Evolutionary conservation across 2,888 invertebrate genomes (phyloP).

Genomic region (Sarcophaga carnaria): DNA sequence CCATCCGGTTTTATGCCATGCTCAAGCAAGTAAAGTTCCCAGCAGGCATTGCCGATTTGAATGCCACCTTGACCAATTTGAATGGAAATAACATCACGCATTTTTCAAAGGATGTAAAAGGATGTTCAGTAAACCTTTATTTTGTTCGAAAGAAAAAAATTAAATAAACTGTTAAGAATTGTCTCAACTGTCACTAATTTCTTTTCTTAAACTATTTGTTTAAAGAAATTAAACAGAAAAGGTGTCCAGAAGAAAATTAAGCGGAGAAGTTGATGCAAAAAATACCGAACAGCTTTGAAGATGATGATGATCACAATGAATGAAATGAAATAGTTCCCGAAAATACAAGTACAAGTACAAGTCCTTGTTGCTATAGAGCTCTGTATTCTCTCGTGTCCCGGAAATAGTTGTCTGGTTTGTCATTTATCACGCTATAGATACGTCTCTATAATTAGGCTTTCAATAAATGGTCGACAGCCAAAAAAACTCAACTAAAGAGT

Average conservation of each 20-base stretch:
- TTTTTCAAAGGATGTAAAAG: conserved; percentile 80
- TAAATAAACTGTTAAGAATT: conserved; percentile 11
- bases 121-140: conserved; percentile 13
- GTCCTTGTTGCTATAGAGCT: too few species aligned
- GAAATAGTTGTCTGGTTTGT: too few species aligned
- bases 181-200: not conserved
- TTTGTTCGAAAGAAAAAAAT: not conserved
- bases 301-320: conserved; percentile 39
- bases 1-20: conserved; percentile 92
- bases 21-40: conserved; percentile 92
- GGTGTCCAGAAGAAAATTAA: conserved; percentile 22
- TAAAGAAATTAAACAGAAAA: conserved; percentile 29
- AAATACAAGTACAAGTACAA: too few species aligned
- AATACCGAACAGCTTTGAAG: conserved; percentile 52
- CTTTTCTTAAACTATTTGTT: conserved; percentile 16
- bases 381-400: too few species aligned
- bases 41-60: conserved; percentile 92
- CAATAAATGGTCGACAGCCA: too few species aligned
- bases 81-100: conserved; percentile 92
- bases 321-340: not conserved
- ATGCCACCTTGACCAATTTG: conserved; percentile 94
- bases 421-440: too few species aligned
- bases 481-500: too few species aligned
- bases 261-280: conserved; percentile 31
- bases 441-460: too few species aligned